phyloP scores from a whole-genome alignment of 2,113 vertebrate species.

The Psilopogon haemacephalus region DNA sequence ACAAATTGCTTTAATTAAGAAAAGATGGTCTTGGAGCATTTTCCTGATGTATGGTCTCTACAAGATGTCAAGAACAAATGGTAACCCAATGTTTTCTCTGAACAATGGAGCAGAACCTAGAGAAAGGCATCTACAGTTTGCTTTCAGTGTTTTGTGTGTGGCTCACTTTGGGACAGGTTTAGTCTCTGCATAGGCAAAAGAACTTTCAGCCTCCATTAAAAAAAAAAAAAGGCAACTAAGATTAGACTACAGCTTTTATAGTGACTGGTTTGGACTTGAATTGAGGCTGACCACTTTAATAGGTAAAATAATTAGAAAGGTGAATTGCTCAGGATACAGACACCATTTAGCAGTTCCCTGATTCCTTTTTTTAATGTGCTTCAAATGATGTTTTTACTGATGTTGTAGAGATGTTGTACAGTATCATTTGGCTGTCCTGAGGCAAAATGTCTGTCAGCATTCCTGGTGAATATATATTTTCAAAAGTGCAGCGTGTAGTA shows the following conservation, averaged over 20 bases:
- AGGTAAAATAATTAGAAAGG: not conserved
- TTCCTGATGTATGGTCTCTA: slow-evolving; percentile 6
- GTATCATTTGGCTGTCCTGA: not conserved
- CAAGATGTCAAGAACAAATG: slow-evolving; percentile 33
- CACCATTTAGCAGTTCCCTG: not conserved
- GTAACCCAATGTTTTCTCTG: not conserved
- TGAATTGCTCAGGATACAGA: not conserved
- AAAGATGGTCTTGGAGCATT: slow-evolving; percentile 65
- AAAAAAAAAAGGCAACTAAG: too few species aligned
- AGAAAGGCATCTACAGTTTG: not conserved
- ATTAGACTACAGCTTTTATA: not conserved
- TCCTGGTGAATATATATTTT: not conserved
- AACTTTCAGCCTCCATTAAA: not conserved
- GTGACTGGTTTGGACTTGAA: not conserved
- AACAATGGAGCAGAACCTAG: slow-evolving; percentile 7
- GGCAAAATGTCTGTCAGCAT: not conserved
- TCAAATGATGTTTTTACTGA: not conserved
- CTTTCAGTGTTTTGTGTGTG: not conserved
- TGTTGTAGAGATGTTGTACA: not conserved
- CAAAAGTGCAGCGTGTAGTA: not conserved
- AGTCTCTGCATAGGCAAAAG: not conserved
- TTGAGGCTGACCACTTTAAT: not conserved
- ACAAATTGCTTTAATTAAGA: slow-evolving; percentile 75
- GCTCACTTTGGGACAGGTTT: not conserved
- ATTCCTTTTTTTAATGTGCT: not conserved